A percentile compares a stretch with the other conserved stretches of the same genome.
These are phyloP conservation scores for Empis stercorea DNA, from an alignment of 2,888 invertebrate species.

Conservation along the genomic window DNA sequence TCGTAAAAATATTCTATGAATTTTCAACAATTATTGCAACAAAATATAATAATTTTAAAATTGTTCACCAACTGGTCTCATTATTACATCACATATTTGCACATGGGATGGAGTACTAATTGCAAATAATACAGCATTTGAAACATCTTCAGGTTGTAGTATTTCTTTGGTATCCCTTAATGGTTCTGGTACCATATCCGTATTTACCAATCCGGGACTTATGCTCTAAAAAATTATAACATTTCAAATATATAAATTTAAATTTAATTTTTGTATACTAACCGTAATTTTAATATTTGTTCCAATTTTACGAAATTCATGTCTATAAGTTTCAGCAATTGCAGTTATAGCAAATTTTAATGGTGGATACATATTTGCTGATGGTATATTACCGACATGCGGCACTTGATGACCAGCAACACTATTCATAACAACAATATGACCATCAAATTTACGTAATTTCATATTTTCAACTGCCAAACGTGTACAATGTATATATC, in stretches of 20 bases:
- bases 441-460: slow-evolving; percentile 28
- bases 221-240: slow-evolving; percentile 5
- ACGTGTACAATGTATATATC: slow-evolving; percentile 37
- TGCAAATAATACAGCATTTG: slow-evolving; percentile 21
- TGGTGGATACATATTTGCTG: slow-evolving; percentile 25
- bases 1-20: no score
- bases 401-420: slow-evolving; percentile 23
- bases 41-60: not conserved
- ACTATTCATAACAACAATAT: slow-evolving; percentile 38
- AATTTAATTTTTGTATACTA: slow-evolving; percentile 9
- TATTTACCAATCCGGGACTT: slow-evolving; percentile 10
- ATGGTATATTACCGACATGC: slow-evolving; percentile 7
- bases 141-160: slow-evolving; percentile 19
- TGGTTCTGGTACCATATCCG: slow-evolving; percentile 10
- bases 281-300: slow-evolving; percentile 27
- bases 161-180: slow-evolving; percentile 11
- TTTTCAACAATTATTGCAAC: no score
- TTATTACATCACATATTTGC: slow-evolving; percentile 11
- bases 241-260: not conserved
- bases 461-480: slow-evolving; percentile 37
- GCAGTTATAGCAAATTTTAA: slow-evolving; percentile 28
- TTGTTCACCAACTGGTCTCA: slow-evolving; percentile 6
- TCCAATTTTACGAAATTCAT: slow-evolving; percentile 24
- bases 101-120: slow-evolving; percentile 24
- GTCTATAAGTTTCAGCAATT: slow-evolving; percentile 25